These are phyloP conservation scores for Dryoscopus gambensis DNA, from an alignment of 2,113 vertebrate genomes.

Conservation along the genomic window DNA sequence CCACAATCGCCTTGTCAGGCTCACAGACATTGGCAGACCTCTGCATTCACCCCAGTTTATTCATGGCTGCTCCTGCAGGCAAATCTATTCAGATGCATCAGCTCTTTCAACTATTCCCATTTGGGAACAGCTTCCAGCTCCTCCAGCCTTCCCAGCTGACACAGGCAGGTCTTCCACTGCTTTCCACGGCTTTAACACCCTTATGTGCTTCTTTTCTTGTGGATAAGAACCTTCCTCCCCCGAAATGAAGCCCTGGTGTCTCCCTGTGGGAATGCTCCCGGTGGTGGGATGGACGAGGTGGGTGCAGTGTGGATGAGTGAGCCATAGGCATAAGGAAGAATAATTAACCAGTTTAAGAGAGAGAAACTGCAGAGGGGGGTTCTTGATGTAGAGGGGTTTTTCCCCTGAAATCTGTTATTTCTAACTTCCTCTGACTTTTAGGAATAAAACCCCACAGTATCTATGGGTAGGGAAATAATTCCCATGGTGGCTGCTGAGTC, in stretches of 20 bases:
- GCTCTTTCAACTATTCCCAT: neutral
- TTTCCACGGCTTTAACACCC: neutral
- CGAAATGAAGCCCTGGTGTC: neutral
- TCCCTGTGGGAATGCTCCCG: neutral
- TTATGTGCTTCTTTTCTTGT: neutral
- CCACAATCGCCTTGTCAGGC: neutral
- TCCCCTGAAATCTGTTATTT: neutral
- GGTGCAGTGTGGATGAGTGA: neutral
- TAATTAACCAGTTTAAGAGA: neutral
- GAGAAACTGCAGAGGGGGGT: neutral
- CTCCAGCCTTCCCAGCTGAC: slow-evolving; percentile 19
- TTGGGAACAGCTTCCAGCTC: neutral
- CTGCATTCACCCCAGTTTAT: neutral
- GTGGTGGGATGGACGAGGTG: neutral
- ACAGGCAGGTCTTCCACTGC: neutral
- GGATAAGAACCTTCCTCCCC: neutral
- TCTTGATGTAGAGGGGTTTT: neutral
- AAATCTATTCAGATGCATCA: neutral
- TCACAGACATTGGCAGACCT: neutral
- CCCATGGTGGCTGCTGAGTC: neutral
- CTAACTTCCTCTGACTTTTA: neutral
- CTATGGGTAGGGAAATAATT: neutral
- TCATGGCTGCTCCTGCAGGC: neutral
- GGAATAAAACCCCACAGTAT: neutral
- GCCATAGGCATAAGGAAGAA: neutral